These are phyloP conservation scores for Corythornis vintsioides DNA, from an alignment of 2,113 vertebrate species.

Conservation along the genomic window DNA sequence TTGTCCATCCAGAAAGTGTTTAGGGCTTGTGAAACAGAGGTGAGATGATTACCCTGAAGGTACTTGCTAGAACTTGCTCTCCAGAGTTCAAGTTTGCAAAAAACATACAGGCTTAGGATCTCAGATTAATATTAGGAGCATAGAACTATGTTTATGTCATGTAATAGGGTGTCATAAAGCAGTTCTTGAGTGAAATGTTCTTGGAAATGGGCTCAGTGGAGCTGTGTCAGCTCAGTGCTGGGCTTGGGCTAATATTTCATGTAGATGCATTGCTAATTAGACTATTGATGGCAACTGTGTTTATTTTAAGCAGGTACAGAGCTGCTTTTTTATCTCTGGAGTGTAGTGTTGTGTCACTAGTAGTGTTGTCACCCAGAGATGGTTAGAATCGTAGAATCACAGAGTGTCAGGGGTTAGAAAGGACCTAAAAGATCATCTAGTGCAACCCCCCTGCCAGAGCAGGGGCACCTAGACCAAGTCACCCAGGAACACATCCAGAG, in stretches of 20 bases:
- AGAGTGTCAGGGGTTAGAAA: no score
- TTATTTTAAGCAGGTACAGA: background rate
- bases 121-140: background rate
- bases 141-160: background rate
- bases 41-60: background rate
- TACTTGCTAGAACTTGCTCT: background rate
- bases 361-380: no score
- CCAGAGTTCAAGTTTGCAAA: background rate
- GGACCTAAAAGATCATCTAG: no score
- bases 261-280: background rate
- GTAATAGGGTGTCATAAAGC: background rate
- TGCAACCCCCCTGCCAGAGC: no score
- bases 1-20: background rate
- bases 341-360: fast-evolving
- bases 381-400: no score
- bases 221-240: background rate
- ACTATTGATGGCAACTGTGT: fast-evolving
- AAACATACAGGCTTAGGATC: background rate
- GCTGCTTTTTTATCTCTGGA: background rate
- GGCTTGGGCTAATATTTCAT: background rate
- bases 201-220: background rate
- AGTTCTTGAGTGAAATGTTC: background rate
- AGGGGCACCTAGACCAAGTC: no score
- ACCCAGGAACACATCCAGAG: no score
- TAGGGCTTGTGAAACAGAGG: background rate